Evolutionary conservation across 1,140 invertebrate genomes (phyloP).

Genomic region (Cheumatopsyche charites): DNA sequence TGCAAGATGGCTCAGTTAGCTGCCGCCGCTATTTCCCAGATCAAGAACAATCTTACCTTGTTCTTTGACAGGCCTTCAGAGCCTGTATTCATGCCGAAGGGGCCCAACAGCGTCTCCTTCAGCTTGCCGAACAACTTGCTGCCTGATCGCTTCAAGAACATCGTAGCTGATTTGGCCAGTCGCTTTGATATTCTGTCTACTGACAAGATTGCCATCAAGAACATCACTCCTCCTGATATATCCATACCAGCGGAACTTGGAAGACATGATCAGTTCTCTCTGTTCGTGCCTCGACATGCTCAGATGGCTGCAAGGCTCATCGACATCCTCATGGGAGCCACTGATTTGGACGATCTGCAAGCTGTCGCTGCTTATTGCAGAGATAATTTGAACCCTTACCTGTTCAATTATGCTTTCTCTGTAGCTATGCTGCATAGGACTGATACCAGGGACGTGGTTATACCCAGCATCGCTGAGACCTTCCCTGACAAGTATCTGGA

Average conservation of each 20-base stretch:
- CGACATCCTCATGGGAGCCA: conserved; percentile 74
- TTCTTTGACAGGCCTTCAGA: conserved; percentile 79
- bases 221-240: conserved; percentile 73
- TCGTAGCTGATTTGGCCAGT: conserved; percentile 61
- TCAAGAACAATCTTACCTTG: conserved; percentile 51
- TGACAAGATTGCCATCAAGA: conserved; percentile 62
- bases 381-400: conserved; percentile 74
- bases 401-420: conserved; percentile 79
- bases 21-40: conserved; percentile 4
- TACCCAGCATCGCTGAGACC: conserved; percentile 72
- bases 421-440: conserved; percentile 75
- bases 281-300: conserved; percentile 76
- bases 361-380: conserved; percentile 73
- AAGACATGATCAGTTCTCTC: conserved; percentile 73
- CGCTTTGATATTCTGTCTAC: conserved; percentile 65
- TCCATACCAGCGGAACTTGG: conserved; percentile 68
- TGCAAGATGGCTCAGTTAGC: conserved; percentile 7
- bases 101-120: conserved; percentile 65
- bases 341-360: conserved; percentile 72
- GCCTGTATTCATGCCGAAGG: conserved; percentile 75
- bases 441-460: conserved; percentile 72
- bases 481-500: conserved; percentile 83
- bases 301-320: conserved; percentile 71
- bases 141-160: conserved; percentile 65
- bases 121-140: conserved; percentile 66